phyloP scores from a whole-genome alignment of 2,888 invertebrate genomes.

The Geophilus truncorum region DNA sequence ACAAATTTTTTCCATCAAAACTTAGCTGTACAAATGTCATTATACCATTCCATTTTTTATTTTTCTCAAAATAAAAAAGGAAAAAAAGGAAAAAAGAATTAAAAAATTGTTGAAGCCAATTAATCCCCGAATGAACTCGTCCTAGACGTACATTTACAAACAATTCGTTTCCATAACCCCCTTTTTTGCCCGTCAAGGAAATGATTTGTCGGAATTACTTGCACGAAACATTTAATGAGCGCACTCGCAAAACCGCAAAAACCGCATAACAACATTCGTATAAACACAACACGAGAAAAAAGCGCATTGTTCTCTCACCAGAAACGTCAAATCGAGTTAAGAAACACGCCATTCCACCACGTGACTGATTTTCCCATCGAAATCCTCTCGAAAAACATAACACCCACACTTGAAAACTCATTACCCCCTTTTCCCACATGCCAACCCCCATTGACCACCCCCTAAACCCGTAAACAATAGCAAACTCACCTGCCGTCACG shows the following conservation, averaged over 20 bases:
- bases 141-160: background rate
- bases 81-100: background rate
- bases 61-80: no score
- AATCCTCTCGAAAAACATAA: background rate
- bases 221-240: background rate
- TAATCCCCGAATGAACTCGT: background rate
- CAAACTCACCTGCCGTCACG: background rate
- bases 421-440: background rate
- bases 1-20: constrained; percentile 15
- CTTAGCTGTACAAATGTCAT: background rate
- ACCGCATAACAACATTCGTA: background rate
- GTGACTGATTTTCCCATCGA: background rate
- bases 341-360: background rate
- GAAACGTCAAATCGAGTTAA: background rate
- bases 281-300: background rate
- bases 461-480: background rate
- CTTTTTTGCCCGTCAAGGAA: constrained; percentile 1
- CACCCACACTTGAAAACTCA: background rate
- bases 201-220: background rate
- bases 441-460: background rate
- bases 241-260: background rate
- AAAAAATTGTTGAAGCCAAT: background rate
- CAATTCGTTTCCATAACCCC: background rate
- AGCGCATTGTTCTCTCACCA: background rate
- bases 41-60: background rate